phyloP scores from a whole-genome alignment of 2,797 vertebrate genomes.

The Aphelocoma californica region DNA sequence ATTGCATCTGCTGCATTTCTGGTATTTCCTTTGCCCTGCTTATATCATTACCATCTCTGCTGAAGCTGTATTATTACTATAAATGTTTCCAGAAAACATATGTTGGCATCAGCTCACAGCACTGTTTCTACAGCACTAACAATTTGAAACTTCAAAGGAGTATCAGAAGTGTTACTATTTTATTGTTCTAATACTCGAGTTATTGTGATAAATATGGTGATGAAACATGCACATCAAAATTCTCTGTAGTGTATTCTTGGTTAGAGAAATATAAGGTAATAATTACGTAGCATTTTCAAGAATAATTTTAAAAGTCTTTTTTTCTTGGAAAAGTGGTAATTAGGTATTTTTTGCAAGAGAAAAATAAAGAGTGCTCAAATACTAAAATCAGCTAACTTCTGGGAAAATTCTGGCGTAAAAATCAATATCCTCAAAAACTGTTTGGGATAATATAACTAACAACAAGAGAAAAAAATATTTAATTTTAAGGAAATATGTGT shows the following conservation, averaged over 20 bases:
- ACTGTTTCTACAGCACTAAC: slow-evolving; percentile 22
- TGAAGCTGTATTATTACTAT: slow-evolving; percentile 64
- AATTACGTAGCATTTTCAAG: slow-evolving; percentile 27
- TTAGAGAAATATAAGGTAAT: background rate
- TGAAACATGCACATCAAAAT: background rate
- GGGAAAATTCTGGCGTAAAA: slow-evolving; percentile 7
- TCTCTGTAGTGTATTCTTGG: background rate
- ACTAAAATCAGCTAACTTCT: slow-evolving; percentile 39
- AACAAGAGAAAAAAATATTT: background rate
- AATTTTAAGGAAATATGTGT: background rate
- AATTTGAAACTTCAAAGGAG: slow-evolving; percentile 39
- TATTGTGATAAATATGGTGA: slow-evolving; percentile 58
- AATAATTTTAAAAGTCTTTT: slow-evolving; percentile 35
- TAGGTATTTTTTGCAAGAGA: background rate
- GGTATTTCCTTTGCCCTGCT: slow-evolving; percentile 76
- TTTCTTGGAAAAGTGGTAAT: slow-evolving; percentile 21
- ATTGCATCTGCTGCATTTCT: slow-evolving; percentile 74
- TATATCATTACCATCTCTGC: slow-evolving; percentile 69
- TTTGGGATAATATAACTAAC: background rate
- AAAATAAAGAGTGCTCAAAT: background rate
- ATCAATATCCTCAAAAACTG: background rate
- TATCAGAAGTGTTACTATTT: background rate
- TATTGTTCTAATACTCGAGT: slow-evolving; percentile 10
- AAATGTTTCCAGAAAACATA: slow-evolving; percentile 75
- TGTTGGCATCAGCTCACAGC: slow-evolving; percentile 53